Base-by-base conservation (phyloP, 2,888 invertebrate species). In the Anthophora plumipes region DNA sequence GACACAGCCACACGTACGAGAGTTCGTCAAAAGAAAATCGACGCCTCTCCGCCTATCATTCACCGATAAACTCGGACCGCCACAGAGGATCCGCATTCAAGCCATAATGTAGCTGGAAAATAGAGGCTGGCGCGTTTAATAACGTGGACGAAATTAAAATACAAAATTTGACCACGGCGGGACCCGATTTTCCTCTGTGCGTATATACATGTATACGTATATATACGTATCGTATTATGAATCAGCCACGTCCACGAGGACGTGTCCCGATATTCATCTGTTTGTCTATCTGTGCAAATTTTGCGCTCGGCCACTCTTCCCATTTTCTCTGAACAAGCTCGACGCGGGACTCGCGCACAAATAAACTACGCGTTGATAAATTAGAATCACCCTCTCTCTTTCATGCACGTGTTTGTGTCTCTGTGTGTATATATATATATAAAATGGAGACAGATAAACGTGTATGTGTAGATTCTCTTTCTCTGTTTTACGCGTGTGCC, bases 341-440 rank as follows among this genome's bases (percentile, higher is more conserved):
- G 31, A 41, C 59, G 52, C 61, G 20, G 48, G 60, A 75, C 59
- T 41, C 70, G 63, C 69, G 71, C 78, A 80, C 82, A 86, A 86
- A 86, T 86, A 86, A 86, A 82, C 80, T 79, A 57, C 70, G 17
- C 79, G 57, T 61, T 86, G 85, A 86, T 86, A 86, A 85, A 86
- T 86, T 85, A 79, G 79, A 82, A 71, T 70, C 74, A 50, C 54
- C 74, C 80, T 59, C 50, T 22, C 55, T 55, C 63, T 61, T n/a
- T 11, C 14, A 25, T 0, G 5, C n/a, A 14, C 22, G 17, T 22
- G 2, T 11, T 14, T 22, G 3, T 41, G 14, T 60, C 41, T 41
- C 14, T 22, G 9, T 25, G 1, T 25, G 5, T 4, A 25, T 7
- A 37, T 22, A 22, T 52, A 22, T 22, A 22, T 1, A n/a, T n/a